Evolutionary conservation across 2,888 invertebrate species (phyloP).

Genomic region (Himalopsyche japonica): DNA sequence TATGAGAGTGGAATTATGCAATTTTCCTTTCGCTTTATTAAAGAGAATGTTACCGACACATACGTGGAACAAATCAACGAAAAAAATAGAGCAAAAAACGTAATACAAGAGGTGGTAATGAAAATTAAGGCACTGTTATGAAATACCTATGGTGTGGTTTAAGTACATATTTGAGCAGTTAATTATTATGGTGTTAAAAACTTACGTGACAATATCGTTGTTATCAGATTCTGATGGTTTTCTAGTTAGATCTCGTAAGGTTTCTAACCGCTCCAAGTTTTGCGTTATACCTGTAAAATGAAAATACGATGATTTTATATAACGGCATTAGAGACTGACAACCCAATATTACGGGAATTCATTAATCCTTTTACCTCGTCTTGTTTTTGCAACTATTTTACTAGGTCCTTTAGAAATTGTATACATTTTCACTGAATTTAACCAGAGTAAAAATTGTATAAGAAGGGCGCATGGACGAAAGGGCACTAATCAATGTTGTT

Average conservation of each 20-base stretch:
- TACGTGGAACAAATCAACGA: neutral
- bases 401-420: constrained; percentile 86
- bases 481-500: constrained; percentile 4
- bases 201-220: constrained; percentile 44
- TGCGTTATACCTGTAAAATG: constrained; percentile 70
- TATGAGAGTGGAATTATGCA: neutral
- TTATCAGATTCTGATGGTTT: constrained; percentile 70
- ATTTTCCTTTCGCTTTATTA: neutral
- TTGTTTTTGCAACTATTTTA: constrained; percentile 85
- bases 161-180: constrained; percentile 36
- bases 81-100: neutral
- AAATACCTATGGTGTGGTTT: neutral
- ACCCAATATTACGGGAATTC: neutral
- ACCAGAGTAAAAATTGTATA: constrained; percentile 33
- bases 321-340: neutral
- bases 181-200: neutral
- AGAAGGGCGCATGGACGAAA: constrained; percentile 33
- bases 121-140: neutral
- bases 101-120: neutral
- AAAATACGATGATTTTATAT: neutral
- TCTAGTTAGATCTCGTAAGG: constrained; percentile 70
- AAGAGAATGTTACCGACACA: neutral
- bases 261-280: constrained; percentile 79
- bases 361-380: constrained; percentile 64
- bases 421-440: constrained; percentile 64